Percentiles rank a stretch among this genome's conserved stretches.
Evolutionary conservation across 2,888 invertebrate genomes (phyloP).

Genomic region (Crematogaster levior): DNA sequence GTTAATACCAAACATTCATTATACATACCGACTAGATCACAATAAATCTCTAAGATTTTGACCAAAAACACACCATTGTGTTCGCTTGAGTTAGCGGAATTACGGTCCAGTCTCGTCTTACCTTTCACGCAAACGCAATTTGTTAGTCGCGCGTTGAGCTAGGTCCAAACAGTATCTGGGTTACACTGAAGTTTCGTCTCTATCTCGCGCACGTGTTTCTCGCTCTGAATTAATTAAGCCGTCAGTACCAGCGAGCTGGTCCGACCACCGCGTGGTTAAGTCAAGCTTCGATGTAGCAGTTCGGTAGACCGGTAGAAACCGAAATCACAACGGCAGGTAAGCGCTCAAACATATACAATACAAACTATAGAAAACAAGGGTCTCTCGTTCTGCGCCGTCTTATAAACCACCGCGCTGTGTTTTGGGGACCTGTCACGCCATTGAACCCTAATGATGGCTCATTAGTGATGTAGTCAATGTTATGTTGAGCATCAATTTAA

Average conservation of each 20-base stretch:
- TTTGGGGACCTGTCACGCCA: slow-evolving; percentile 74
- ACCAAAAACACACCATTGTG: slow-evolving; percentile 45
- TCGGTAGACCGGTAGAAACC: slow-evolving; percentile 50
- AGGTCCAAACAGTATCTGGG: slow-evolving; percentile 51
- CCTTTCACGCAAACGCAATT: slow-evolving; percentile 55
- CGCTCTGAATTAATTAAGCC: slow-evolving; percentile 78
- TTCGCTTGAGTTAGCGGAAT: slow-evolving; percentile 39
- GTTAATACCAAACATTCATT: slow-evolving; percentile 7
- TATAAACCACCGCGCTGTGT: slow-evolving; percentile 31
- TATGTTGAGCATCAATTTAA: slow-evolving; percentile 41
- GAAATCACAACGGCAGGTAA: slow-evolving; percentile 53
- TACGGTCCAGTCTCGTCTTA: slow-evolving; percentile 51
- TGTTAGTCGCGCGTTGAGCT: slow-evolving; percentile 53
- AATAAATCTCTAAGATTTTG: slow-evolving; percentile 44
- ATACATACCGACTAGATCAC: slow-evolving; percentile 14
- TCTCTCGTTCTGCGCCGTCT: neutral
- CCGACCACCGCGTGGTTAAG: slow-evolving; percentile 51
- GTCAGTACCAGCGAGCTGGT: slow-evolving; percentile 73
- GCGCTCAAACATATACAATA: slow-evolving; percentile 37
- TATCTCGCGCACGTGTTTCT: slow-evolving; percentile 59
- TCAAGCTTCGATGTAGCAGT: slow-evolving; percentile 53
- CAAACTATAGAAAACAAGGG: slow-evolving; percentile 26
- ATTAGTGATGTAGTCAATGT: slow-evolving; percentile 72
- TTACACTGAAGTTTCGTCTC: slow-evolving; percentile 51
- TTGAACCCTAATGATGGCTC: slow-evolving; percentile 74